phyloP scores from a whole-genome alignment of 1,140 invertebrate species.

The Dolichoris vasculosae region DNA sequence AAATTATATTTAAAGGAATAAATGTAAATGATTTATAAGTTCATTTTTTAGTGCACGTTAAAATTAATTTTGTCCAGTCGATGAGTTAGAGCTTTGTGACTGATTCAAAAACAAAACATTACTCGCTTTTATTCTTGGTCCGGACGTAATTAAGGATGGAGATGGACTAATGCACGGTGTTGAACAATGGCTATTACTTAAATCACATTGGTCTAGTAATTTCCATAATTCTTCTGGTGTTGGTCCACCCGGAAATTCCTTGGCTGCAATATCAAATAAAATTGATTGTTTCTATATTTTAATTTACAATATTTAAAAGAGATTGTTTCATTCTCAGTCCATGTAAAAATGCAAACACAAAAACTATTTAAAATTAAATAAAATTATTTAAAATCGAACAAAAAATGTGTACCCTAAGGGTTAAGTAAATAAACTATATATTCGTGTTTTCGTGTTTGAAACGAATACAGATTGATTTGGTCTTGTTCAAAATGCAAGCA shows the following conservation, averaged over 20 bases:
- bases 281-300: slow-evolving; percentile 12
- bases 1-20: slow-evolving; percentile 58
- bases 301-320: no score
- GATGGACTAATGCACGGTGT: slow-evolving; percentile 91
- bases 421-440: no score
- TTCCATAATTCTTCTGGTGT: slow-evolving; percentile 91
- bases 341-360: neutral
- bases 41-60: slow-evolving; percentile 43
- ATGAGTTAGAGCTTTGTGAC: slow-evolving; percentile 65
- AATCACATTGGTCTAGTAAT: slow-evolving; percentile 94
- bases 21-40: slow-evolving; percentile 53
- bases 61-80: slow-evolving; percentile 61
- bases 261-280: slow-evolving; percentile 53
- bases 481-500: no score
- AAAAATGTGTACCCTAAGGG: no score
- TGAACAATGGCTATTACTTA: slow-evolving; percentile 87
- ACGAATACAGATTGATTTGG: no score
- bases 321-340: no score
- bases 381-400: no score
- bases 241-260: slow-evolving; percentile 84
- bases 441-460: no score
- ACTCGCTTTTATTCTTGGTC: slow-evolving; percentile 82
- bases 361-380: no score
- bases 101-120: slow-evolving; percentile 85
- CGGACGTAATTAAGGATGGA: slow-evolving; percentile 77